Conservation (phyloP, 2,888 invertebrate species). For the Cremastobaeus sp. region DNA sequence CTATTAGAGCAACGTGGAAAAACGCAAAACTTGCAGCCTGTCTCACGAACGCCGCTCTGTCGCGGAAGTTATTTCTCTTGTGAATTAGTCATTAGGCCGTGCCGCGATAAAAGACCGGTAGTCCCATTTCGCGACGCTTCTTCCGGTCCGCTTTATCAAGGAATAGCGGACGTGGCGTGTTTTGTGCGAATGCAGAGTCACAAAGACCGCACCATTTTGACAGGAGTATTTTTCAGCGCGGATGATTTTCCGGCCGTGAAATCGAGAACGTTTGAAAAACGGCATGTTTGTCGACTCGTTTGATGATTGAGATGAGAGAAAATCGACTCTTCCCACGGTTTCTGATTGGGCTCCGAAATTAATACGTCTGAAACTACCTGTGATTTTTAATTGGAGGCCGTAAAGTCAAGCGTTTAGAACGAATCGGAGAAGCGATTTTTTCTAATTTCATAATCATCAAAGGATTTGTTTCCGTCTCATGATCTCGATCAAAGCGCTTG, state of each 20-base stretch:
- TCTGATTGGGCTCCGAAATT: background rate
- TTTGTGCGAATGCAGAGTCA: too few relatives aligned
- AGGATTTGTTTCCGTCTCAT: conserved; percentile 38
- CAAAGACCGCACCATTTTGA: too few relatives aligned
- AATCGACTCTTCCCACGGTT: background rate
- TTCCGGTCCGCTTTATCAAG: conserved; percentile 49
- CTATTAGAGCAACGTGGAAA: conserved; percentile 30
- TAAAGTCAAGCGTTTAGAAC: conserved; percentile 12
- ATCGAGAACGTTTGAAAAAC: too few relatives aligned
- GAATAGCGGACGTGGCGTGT: conserved; percentile 13
- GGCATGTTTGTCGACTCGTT: too few relatives aligned
- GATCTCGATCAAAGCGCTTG: conserved; percentile 31
- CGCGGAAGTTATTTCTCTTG: conserved; percentile 53
- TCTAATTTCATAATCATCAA: conserved; percentile 36
- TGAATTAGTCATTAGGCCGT: conserved; percentile 56
- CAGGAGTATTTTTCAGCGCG: too few relatives aligned
- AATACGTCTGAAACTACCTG: background rate
- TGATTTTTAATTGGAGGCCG: background rate
- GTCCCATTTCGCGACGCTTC: conserved; percentile 49
- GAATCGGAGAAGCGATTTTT: conserved; percentile 9
- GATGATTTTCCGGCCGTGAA: too few relatives aligned
- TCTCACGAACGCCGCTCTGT: conserved; percentile 19
- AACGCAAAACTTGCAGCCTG: conserved; percentile 33
- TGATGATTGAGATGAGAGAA: too few relatives aligned
- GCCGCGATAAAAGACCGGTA: conserved; percentile 55